phyloP scores from a whole-genome alignment of 2,113 vertebrate genomes.

The Sceloporus tristichus region DNA sequence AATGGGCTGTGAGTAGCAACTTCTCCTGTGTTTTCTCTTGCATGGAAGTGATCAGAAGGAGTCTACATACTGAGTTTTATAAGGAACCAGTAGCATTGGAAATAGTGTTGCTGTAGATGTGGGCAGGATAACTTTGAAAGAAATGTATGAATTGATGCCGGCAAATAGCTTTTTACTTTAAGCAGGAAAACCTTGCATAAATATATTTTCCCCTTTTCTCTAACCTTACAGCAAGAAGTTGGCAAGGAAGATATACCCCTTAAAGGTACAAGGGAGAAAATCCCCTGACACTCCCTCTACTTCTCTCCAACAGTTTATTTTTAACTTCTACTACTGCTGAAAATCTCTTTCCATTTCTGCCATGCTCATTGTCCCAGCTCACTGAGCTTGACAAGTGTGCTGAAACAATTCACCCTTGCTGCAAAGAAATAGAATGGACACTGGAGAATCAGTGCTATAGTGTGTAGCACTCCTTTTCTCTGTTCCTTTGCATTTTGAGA shows the following conservation, averaged over 20 bases:
- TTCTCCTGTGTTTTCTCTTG: not conserved
- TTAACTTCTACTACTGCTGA: not conserved
- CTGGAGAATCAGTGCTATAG: not conserved
- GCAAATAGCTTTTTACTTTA: not conserved
- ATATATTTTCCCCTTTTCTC: not conserved
- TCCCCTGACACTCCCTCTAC: not conserved
- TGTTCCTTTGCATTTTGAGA: not conserved
- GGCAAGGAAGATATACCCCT: not conserved
- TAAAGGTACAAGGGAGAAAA: conserved; percentile 14
- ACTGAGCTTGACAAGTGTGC: conserved; percentile 27
- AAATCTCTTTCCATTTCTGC: conserved; percentile 5
- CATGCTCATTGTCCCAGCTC: conserved; percentile 30
- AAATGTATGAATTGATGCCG: not conserved
- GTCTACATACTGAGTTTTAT: conserved; percentile 7
- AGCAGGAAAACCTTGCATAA: not conserved
- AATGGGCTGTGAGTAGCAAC: not conserved
- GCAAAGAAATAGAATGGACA: conserved; percentile 6
- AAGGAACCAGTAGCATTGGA: conserved; percentile 25
- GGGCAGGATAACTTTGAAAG: conserved; percentile 4
- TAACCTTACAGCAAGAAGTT: not conserved
- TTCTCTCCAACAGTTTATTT: not conserved
- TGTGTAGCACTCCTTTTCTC: not conserved
- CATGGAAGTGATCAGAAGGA: not conserved
- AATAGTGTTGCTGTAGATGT: conserved; percentile 19
- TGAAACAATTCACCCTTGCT: conserved; percentile 6